These are phyloP conservation scores for Pteropus rufus DNA, from an alignment of 2,797 vertebrate genomes.

Conservation along the genomic window DNA sequence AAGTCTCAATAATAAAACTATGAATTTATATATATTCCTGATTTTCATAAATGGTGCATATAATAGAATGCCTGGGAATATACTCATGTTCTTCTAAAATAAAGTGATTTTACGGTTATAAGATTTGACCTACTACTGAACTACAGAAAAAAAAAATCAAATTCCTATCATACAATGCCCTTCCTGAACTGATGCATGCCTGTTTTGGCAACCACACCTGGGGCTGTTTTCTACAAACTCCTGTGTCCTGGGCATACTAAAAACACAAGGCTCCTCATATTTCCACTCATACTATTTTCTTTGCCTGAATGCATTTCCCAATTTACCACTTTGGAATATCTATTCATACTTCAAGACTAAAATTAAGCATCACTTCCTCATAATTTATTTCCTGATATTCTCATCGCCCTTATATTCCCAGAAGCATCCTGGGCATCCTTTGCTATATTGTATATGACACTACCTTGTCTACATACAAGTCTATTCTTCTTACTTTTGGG, in stretches of 20 bases:
- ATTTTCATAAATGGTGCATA: not conserved
- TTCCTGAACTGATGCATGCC: not conserved
- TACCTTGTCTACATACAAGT: not conserved
- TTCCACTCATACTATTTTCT: not conserved
- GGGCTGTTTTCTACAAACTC: not conserved
- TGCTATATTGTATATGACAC: not conserved
- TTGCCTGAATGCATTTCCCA: not conserved
- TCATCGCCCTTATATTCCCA: not conserved
- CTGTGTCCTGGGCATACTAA: not conserved
- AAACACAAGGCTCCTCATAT: not conserved
- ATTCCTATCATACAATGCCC: not conserved
- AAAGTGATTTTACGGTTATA: not conserved
- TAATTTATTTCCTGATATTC: not conserved
- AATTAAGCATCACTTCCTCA: not conserved
- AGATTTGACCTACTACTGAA: not conserved
- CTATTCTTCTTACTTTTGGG: not conserved
- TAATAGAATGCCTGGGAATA: not conserved
- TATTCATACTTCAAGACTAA: not conserved
- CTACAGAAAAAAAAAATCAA: not conserved
- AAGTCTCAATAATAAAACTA: not conserved
- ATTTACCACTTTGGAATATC: not conserved
- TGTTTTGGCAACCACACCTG: not conserved
- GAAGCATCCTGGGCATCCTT: not conserved
- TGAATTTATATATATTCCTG: not conserved
- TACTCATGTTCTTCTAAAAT: not conserved